Percentiles rank a stretch among this genome's conserved stretches.
Evolutionary conservation across 92 coral and sea anemone genomes (phyloP).

Genomic region (Paragorgia papillata): DNA sequence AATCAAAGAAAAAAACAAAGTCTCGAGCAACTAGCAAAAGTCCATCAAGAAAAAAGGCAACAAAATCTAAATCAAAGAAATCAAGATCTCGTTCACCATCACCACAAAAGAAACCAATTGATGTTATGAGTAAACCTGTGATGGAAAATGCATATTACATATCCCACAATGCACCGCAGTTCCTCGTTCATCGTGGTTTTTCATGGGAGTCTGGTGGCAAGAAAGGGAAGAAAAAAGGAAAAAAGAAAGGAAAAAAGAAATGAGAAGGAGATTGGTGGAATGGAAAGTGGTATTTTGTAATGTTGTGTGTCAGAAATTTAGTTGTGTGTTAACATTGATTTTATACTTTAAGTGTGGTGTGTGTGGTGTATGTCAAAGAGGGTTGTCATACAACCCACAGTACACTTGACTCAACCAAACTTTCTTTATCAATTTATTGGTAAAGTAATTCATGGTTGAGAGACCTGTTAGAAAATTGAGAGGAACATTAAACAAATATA

Average conservation of each 20-base stretch:
- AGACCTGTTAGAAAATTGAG: too few species aligned
- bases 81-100: constrained; percentile 81
- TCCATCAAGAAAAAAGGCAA: constrained; percentile 78
- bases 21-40: constrained; percentile 79
- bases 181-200: constrained; percentile 82
- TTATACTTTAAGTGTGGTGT: too few species aligned
- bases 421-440: too few species aligned
- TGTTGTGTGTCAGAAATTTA: too few species aligned
- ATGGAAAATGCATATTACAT: constrained; percentile 98
- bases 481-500: too few species aligned
- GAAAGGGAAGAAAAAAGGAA: constrained; percentile 70
- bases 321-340: too few species aligned
- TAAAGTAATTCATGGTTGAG: too few species aligned
- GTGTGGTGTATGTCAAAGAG: too few species aligned
- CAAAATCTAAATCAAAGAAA: constrained; percentile 69
- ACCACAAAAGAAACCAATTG: constrained; percentile 65
- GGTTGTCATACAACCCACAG: too few species aligned
- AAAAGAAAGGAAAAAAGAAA: constrained; percentile 68
- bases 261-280: not conserved
- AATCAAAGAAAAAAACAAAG: constrained; percentile 57
- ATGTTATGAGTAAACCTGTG: constrained; percentile 88
- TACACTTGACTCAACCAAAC: too few species aligned
- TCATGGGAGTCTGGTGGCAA: constrained; percentile 72
- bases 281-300: not conserved
- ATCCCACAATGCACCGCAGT: constrained; percentile 88